Evolutionary conservation across 2,888 invertebrate species (phyloP), one percentile per base, ranked within the genome.

Genomic region (Amphimallon solstitiale): DNA sequence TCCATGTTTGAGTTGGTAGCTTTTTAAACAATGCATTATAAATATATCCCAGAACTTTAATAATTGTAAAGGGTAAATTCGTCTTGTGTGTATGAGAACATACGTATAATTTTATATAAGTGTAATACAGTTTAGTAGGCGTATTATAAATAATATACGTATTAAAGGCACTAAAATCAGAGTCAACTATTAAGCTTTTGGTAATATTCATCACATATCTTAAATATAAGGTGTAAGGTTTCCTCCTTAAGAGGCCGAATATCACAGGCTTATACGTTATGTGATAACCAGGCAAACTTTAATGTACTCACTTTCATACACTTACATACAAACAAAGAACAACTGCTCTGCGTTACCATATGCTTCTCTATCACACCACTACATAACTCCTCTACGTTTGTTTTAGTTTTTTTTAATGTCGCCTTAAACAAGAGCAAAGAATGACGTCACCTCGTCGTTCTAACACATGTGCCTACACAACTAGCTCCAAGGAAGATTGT

Each of bases 341-440:
- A 59, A 59, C 56, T 59, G 56, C 56, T 43, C 56, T 29, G n/a
- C 45, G 29, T n/a, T 34, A 29, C 56, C 62, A 62, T 62, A 49
- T 62, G 62, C n/a, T n/a, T n/a, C 46, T 62, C 49, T 51, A 62
- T 49, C 49, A 62, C 51, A 51, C 38, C 40, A 45, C 49, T 48
- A 49, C 62, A 37, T 37, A 29, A 62, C 51, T 62, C 56, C 62
- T 62, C 62, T 49, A 40, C 51, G 63, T 63, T 52, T 74, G 71
- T 72, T 69, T 66, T 69, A 69, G 70, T 65, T 69, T 70, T 69
- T 65, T 65, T 67, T 65, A 65, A 68, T 66, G 68, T 72, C 66
- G 70, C 71, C 75, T 75, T 73, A 70, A 49, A 71, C 74, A 71
- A 74, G 69, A 56, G 61, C 21, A 45, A 68, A 67, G 64, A 66